Evolutionary conservation across 2,888 invertebrate species (phyloP), one percentile per base, ranked within the genome.

Genomic region (Steinernema scapterisci): DNA sequence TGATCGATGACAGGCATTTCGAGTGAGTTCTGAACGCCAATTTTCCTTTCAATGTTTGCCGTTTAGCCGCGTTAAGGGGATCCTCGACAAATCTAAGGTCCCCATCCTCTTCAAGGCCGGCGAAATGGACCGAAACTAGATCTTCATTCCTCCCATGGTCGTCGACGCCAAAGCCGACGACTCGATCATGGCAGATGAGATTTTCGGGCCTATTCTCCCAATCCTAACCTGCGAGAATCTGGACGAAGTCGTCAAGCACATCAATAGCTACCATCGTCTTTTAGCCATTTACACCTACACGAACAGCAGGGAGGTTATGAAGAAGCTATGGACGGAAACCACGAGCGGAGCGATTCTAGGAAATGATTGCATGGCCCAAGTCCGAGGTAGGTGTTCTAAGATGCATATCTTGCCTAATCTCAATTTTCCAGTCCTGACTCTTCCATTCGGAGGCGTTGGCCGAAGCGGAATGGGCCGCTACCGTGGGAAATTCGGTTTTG

Each of bases 371-470:
- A 88, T 96, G 76, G 91, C 95, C 91, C 95, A 96, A 87, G 71
- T 84, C 2, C 80, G 82, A 11, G 80, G 82, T 83, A 45, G 51
- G 70, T 6, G 38, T 38, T 38, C 38, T n/a, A n/a, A n/a, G n/a
- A n/a, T n/a, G n/a, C n/a, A n/a, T 6, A 38, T 38, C 9, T 38
- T 38, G 38, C 9, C 38, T 38, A 51, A 75, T 13, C 70, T 25
- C 38, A 76, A 75, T 78, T 74, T 89, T 83, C 85, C 87, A 94
- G 95, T 95, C 89, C 93, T 93, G 73, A 92, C 93, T 19, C 89
- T 99, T 77, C 97, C 97, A 0, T 99, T 99, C 89, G 97, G 97
- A 73, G 97, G 97, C 11, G 94, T 99, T 72, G 97, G 97, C 2
- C 88, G 90, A 6, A 95, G 95, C 87, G 97, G 97, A 70, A 94